Conservation (phyloP, 1,140 invertebrate genomes). For the Eumeta japonica region DNA sequence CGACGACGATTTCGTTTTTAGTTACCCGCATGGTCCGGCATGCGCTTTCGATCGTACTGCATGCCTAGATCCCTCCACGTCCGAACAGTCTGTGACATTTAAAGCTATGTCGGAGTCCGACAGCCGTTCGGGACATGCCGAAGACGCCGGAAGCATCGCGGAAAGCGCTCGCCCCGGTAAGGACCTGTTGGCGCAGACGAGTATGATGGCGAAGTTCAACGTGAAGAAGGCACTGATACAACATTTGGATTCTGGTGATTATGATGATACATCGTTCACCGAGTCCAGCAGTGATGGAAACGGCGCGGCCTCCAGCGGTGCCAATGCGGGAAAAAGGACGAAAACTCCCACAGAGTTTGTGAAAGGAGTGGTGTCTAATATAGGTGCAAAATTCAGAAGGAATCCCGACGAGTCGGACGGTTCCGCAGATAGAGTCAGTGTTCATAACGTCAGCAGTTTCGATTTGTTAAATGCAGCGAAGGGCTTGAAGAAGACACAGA, state of each 20-base stretch:
- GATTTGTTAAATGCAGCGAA: constrained; percentile 26
- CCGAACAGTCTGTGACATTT: constrained; percentile 33
- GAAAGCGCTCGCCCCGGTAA: constrained; percentile 29
- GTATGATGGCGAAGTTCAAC: constrained; percentile 51
- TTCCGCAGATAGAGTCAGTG: constrained; percentile 21
- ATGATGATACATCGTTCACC: constrained; percentile 41
- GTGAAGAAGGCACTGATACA: constrained; percentile 37
- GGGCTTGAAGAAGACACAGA: constrained; percentile 18
- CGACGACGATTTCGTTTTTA: constrained; percentile 42
- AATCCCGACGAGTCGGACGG: too few species aligned
- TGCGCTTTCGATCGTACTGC: too few species aligned
- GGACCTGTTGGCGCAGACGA: constrained; percentile 38
- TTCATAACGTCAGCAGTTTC: constrained; percentile 28
- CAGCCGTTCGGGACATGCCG: constrained; percentile 38
- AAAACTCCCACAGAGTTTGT: constrained; percentile 23
- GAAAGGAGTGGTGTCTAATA: constrained; percentile 17
- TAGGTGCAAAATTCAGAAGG: constrained; percentile 16
- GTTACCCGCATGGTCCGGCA: constrained; percentile 40
- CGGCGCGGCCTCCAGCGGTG: too few species aligned
- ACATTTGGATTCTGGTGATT: constrained; percentile 43
- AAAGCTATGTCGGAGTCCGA: constrained; percentile 36
- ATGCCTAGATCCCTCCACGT: constrained; percentile 38
- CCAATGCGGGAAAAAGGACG: too few species aligned
- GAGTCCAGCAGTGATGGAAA: neutral
- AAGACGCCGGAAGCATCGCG: constrained; percentile 33